Evolutionary conservation across 2,113 vertebrate species (phyloP).

Genomic region (Balaeniceps rex): DNA sequence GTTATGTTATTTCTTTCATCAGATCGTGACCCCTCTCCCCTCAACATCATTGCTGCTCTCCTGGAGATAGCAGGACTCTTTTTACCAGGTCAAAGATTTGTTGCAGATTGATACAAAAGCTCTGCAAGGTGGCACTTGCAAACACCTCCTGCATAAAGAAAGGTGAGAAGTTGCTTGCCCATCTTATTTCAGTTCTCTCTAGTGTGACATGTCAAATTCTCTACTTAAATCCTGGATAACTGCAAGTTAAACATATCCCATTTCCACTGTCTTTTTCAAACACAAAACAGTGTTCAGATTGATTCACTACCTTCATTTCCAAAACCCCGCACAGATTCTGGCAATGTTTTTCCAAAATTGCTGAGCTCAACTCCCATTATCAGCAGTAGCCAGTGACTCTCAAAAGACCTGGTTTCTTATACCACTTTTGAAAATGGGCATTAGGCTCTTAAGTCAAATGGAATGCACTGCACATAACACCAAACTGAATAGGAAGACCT

Average conservation of each 20-base stretch:
- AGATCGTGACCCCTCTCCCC: not conserved
- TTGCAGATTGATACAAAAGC: not conserved
- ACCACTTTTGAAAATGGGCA: not conserved
- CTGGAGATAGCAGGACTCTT: not conserved
- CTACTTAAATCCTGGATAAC: not conserved
- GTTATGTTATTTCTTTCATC: not conserved
- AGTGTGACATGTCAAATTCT: not conserved
- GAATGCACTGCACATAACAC: not conserved
- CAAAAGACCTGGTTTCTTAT: not conserved
- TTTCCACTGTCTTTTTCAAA: not conserved
- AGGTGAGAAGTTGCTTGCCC: not conserved
- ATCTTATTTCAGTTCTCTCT: not conserved
- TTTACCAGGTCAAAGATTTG: not conserved
- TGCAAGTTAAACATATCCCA: not conserved
- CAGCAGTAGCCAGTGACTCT: not conserved
- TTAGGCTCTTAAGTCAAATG: not conserved
- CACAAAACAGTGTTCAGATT: not conserved
- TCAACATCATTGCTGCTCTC: not conserved
- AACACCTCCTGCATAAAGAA: not conserved
- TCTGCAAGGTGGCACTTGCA: not conserved
- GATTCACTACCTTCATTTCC: not conserved
- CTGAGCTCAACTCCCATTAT: not conserved
- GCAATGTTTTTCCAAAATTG: not conserved
- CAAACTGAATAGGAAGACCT: not conserved
- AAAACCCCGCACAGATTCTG: rapidly evolving